Evolutionary conservation across 2,888 invertebrate genomes (phyloP), one percentile per base, ranked within the genome.

Genomic region (Clunio marinus): DNA sequence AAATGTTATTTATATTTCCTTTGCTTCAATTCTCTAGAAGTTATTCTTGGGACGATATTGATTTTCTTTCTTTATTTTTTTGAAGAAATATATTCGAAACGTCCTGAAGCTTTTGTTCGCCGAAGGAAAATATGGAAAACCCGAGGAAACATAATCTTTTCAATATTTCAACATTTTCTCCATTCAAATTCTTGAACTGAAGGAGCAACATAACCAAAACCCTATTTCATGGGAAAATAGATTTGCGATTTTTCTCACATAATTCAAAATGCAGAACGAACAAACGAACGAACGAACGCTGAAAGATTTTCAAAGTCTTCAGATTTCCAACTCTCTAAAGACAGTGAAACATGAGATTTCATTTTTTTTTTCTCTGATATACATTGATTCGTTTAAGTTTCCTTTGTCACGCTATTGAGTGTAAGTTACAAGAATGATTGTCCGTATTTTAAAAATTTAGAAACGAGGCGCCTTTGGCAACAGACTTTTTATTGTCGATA

Each of bases 341-440:
- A 41, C 41, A 41, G 41, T 41, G 41, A 41, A 41, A 41, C 41
- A 41, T 41, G 41, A 41, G 41, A 41, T 41, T 41, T n/a, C 41
- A 41, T 41, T 41, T 41, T 41, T n/a, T n/a, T n/a, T n/a, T n/a
- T n/a, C n/a, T n/a, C n/a, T n/a, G n/a, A n/a, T n/a, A n/a, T n/a
- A n/a, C n/a, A n/a, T n/a, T n/a, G n/a, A n/a, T n/a, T n/a, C n/a
- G n/a, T n/a, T n/a, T n/a, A 2, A 41, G 41, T 41, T 41, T 41
- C 41, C 2, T 41, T 41, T n/a, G 10, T n/a, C 41, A 15, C 5
- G 41, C 10, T 41, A 15, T n/a, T 41, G n/a, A n/a, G n/a, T n/a
- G n/a, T n/a, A n/a, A n/a, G n/a, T n/a, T n/a, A n/a, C n/a, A n/a
- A n/a, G n/a, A n/a, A n/a, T n/a, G n/a, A n/a, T n/a, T n/a, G n/a